These are phyloP conservation scores for Plagiodera versicolora DNA, from an alignment of 2,888 invertebrate species.

Conservation along the genomic window DNA sequence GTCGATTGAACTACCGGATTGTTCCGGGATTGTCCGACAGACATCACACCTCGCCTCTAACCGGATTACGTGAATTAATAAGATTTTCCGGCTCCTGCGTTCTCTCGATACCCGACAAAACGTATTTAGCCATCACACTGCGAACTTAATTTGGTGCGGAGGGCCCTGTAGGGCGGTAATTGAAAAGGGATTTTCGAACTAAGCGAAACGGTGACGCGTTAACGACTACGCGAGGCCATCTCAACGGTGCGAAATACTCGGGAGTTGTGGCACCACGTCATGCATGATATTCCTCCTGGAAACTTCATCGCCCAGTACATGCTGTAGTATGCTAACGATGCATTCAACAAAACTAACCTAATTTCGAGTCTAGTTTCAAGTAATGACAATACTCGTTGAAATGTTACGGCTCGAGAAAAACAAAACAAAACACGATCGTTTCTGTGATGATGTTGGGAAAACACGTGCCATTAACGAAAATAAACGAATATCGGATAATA, in stretches of 20 bases:
- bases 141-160: not conserved
- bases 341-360: not conserved
- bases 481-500: not conserved
- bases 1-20: not conserved
- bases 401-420: not conserved
- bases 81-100: not conserved
- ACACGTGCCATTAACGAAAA: not conserved
- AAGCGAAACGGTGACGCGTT: too few relatives aligned
- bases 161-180: not conserved
- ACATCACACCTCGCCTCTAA: not conserved
- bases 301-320: too few relatives aligned
- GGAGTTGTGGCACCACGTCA: too few relatives aligned
- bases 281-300: too few relatives aligned
- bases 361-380: not conserved
- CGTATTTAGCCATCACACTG: conserved; percentile 1
- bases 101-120: not conserved
- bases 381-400: not conserved
- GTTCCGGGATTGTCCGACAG: not conserved
- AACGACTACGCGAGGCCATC: too few relatives aligned
- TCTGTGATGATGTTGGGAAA: not conserved
- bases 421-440: not conserved
- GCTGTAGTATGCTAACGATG: not conserved
- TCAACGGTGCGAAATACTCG: too few relatives aligned
- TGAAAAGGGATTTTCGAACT: not conserved
- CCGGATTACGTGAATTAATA: conserved; percentile 1